phyloP scores from a whole-genome alignment of 2,797 vertebrate species.

The Cynodonichthys magdalenae region DNA sequence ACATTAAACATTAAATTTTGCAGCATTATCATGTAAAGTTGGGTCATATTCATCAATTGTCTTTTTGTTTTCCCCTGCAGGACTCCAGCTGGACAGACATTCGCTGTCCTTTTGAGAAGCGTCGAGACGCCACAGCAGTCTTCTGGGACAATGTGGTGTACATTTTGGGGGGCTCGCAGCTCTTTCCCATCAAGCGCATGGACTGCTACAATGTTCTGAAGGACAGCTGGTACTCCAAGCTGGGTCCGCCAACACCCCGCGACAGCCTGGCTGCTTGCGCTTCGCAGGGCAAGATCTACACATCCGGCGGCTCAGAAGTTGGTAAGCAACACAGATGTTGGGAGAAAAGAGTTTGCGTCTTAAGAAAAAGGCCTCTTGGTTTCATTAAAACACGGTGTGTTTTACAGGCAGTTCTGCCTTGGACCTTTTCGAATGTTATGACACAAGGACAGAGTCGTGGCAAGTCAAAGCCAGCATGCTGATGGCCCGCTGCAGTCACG shows the following conservation, averaged over 20 bases:
- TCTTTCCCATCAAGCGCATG: slow-evolving; percentile 98
- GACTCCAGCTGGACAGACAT: slow-evolving; percentile 98
- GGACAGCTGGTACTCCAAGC: slow-evolving; percentile 99
- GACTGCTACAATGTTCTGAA: slow-evolving; percentile 99
- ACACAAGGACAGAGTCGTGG: slow-evolving; percentile 96
- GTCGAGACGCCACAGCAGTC: slow-evolving; percentile 93
- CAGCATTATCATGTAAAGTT: not conserved
- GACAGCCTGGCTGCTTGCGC: slow-evolving; percentile 97
- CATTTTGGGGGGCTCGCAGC: slow-evolving; percentile 97
- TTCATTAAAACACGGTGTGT: not conserved
- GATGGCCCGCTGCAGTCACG: slow-evolving; percentile 94
- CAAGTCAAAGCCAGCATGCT: slow-evolving; percentile 95
- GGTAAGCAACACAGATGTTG: slow-evolving; percentile 78
- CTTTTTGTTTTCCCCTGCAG: slow-evolving; percentile 68
- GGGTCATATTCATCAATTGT: not conserved
- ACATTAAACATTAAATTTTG: too few relatives aligned
- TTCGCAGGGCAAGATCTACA: slow-evolving; percentile 96
- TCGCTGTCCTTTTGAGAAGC: slow-evolving; percentile 97
- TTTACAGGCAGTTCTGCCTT: slow-evolving; percentile 92
- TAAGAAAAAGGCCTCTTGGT: not conserved
- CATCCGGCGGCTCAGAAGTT: slow-evolving; percentile 97
- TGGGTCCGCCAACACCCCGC: slow-evolving; percentile 94
- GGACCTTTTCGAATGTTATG: slow-evolving; percentile 96
- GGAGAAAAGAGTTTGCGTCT: not conserved
- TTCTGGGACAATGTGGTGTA: slow-evolving; percentile 99